Percentiles rank a stretch among this genome's conserved stretches.
Evolutionary conservation across 2,113 vertebrate species (phyloP).

Genomic region (Genyomyrus donnyi): DNA sequence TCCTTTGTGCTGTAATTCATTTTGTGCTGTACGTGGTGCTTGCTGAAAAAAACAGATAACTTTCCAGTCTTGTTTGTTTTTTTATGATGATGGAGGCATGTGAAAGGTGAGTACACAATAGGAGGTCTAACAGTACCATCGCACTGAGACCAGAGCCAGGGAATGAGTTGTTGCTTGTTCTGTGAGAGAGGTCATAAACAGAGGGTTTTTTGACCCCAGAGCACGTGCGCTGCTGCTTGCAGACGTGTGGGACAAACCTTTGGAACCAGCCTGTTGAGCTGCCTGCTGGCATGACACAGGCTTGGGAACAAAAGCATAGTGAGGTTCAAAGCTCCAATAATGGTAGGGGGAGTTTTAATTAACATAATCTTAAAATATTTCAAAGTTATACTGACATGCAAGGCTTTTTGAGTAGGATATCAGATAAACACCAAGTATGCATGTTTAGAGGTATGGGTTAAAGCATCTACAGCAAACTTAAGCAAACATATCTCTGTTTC

Average conservation of each 20-base stretch:
- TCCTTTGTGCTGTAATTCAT: background rate
- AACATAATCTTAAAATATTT: background rate
- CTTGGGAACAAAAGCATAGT: background rate
- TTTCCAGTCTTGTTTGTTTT: background rate
- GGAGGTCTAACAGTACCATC: background rate
- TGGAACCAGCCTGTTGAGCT: background rate
- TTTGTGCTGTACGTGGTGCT: background rate
- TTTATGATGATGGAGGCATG: background rate
- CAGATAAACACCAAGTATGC: background rate
- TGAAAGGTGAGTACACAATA: slow-evolving; percentile 12
- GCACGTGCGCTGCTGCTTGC: background rate
- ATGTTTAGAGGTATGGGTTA: background rate
- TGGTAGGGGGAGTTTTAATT: background rate
- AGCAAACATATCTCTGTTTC: background rate
- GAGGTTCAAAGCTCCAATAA: background rate
- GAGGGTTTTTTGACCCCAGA: background rate
- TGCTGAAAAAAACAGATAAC: background rate
- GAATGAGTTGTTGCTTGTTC: background rate
- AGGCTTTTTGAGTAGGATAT: background rate
- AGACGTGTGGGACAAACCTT: background rate
- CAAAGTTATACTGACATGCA: background rate
- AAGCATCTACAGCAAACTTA: background rate
- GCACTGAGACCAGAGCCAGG: no score
- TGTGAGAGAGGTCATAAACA: background rate
- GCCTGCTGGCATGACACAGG: background rate